Evolutionary conservation across 1,140 invertebrate species (phyloP), one percentile per base, ranked within the genome.

Genomic region (Papilio machaon): DNA sequence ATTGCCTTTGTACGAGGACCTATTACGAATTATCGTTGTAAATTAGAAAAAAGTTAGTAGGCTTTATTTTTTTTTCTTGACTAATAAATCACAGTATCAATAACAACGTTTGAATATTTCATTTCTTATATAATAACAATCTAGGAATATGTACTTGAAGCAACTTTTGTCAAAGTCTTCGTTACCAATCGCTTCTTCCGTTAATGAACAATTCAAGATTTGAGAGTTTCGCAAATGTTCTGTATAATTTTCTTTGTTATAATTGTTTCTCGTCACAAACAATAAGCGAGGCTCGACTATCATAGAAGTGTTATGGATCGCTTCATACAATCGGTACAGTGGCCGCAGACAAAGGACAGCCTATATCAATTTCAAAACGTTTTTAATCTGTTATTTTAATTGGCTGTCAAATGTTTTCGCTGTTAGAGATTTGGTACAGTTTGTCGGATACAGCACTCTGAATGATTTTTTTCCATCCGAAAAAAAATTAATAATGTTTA

Each of bases 101-200:
- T 19, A 19, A 17, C n/a, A 8, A 58, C n/a, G 54, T 58, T 58
- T 58, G 8, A 8, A 58, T 17, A 58, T 19, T 52, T 19, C n/a
- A 8, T 19, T 52, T 52, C 5, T 52, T 52, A 17, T 9, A 4
- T 58, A 8, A 9, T 58, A n/a, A n/a, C 7, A 58, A 58, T 19
- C 8, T 1, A 58, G 7, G 6, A 54, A 54, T 17, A n/a, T 58
- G 54, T 58, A 58, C 35, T 64, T 43, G 38, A 47, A 67, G 17
- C 58, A 89, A 90, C 85, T 91, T 91, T 90, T 87, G 86, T 89
- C 84, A 89, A 91, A 89, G 86, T 86, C 86, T 88, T 85, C 83
- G 73, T 83, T 83, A 84, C 84, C 80, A 67, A 67, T 84, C 81
- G 80, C 85, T 84, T 86, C 84, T 83, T 84, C 82, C 82, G 80